These are phyloP conservation scores for Epinotia nisella DNA, from an alignment of 2,888 invertebrate species.

Conservation along the genomic window DNA sequence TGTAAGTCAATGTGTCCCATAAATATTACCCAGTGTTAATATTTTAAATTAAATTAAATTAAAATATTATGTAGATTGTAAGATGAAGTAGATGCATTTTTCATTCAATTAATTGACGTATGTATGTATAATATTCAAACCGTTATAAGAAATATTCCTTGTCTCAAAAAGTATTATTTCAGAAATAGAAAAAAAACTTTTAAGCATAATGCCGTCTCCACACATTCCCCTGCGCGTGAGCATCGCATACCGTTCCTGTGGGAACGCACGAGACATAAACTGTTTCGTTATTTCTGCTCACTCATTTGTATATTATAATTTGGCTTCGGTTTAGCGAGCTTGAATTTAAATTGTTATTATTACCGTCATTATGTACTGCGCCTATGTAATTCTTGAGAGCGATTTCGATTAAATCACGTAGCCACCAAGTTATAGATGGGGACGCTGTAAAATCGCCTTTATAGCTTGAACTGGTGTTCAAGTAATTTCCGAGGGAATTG, in stretches of 20 bases:
- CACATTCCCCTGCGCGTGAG: conserved; percentile 54
- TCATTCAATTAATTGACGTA: no score
- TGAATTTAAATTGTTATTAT: conserved; percentile 69
- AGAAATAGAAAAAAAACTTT: background rate
- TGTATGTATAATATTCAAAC: no score
- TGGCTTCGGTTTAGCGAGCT: conserved; percentile 63
- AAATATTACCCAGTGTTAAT: no score
- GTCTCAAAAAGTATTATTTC: no score
- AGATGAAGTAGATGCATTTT: no score
- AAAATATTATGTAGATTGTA: no score
- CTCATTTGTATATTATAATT: conserved; percentile 85
- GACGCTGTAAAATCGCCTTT: conserved; percentile 26
- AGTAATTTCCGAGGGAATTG: conserved; percentile 18
- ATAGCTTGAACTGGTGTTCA: background rate
- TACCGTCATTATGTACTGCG: conserved; percentile 59
- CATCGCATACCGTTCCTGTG: conserved; percentile 83
- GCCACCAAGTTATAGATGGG: conserved; percentile 34
- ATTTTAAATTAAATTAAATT: no score
- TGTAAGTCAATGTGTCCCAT: no score
- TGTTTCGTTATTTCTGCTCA: conserved; percentile 83
- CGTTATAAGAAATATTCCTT: no score
- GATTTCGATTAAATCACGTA: conserved; percentile 45
- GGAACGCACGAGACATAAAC: conserved; percentile 83
- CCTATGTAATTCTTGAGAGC: conserved; percentile 49
- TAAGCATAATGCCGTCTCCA: conserved; percentile 55